Base-by-base conservation (phyloP, 2,797 vertebrate species). In the Philypnodon macrostomus region DNA sequence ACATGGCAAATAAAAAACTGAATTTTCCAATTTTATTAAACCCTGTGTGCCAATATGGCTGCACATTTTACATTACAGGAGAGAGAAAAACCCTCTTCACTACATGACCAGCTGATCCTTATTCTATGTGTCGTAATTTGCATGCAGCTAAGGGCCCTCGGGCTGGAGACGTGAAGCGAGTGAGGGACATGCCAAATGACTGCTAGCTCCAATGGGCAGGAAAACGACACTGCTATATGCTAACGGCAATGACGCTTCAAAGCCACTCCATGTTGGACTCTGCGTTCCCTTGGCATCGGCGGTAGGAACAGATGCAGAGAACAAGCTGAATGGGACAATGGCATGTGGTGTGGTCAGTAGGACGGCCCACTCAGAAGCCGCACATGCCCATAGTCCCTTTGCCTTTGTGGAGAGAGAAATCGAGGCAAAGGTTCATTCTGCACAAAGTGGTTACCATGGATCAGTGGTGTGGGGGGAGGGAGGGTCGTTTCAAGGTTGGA, bases 231-330 rank as follows among this genome's bases (percentile, higher is more conserved):
- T 8, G 47, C n/a, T n/a, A n/a, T 35, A 2, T 2, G 69, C 79
- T 58, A 32, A 3, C 37, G 60, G 74, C 79, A 64, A 64, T 73
- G 71, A 57, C 60, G 60, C 68, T 72, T 73, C 56, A 73, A 63
- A 81, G 70, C 64, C 58, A 1, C 11, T 69, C 66, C 70, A 53
- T 23, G 75, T 32, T 68, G 81, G 80, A 78, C 59, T 67, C 58
- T 70, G 66, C 18, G 24, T 64, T 75, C 57, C 44, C 49, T 76
- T 78, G 83, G 54, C 76, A 70, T 50, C 68, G 17, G 5, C 65
- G 59, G 63, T 34, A 67, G 73, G 74, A 82, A 70, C 71, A 81
- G 84, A 86, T 79, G 79, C 72, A 66, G 55, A 53, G 63, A 73
- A 70, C 64, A 42, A 73, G 75, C 49, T 5, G 49, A 67, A 64